Evolutionary conservation across 1,140 invertebrate species (phyloP), one percentile per base, ranked within the genome.

Genomic region (Phenacoccus solenopsis): DNA sequence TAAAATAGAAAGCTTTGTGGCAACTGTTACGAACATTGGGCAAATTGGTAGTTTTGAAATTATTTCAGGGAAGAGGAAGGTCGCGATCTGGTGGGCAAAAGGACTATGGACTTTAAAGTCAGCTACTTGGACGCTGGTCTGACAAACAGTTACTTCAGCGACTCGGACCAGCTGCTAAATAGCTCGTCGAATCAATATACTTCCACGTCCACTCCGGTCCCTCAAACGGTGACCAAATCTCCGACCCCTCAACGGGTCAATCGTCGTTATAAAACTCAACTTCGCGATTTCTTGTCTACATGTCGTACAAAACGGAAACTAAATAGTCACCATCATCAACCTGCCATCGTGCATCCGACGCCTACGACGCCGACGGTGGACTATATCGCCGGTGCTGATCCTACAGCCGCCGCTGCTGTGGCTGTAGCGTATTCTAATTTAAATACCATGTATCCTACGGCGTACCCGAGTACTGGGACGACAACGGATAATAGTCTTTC

Each of bases 101-200:
- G 96, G 70, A 98, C 95, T 0, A 98, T 97, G 91, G 96, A 98
- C 79, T 98, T 98, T 78, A 98, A 98, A 85, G 93, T 98, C 21
- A 97, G 94, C 75, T 98, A 98, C 78, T 82, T 95, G 74, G 94
- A 96, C 76, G 93, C 93, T 0, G 93, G 93, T 1, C 81, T 96
- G 61, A 91, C 91, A 1, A 93, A 90, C 75, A 88, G 89, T 21
- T 95, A 94, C 78, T 93, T 94, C 78, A 89, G 89, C 1, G 91
- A 94, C 76, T 85, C 85, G 27, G 90, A 93, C 74, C 88, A 90
- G 76, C 79, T 94, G n/a, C 84, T 91, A 1, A 83, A 79, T 68
- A 79, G 78, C 67, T 82, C 84, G 74, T 81, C 84, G 3, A 82
- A 81, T 28, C 49, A 70, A 57, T 69, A 74, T 70, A 32, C 71